These are phyloP conservation scores for Eulimnadia texana DNA, from an alignment of 1,140 invertebrate genomes.

Conservation along the genomic window DNA sequence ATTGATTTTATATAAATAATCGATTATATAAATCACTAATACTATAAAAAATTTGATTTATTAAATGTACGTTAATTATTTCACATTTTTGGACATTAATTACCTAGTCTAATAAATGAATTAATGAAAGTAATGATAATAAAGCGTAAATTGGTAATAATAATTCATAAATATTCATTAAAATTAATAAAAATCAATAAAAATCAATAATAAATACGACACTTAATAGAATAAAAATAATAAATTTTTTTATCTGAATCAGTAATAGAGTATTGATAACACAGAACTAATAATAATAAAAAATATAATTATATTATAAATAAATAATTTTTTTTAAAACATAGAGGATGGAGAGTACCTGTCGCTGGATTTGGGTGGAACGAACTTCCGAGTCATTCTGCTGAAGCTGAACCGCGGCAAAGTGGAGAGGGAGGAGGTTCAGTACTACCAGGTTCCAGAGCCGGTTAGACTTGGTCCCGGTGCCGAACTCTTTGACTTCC, in stretches of 20 bases:
- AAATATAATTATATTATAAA: too few relatives aligned
- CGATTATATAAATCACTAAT: constrained; percentile 5
- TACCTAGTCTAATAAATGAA: neutral
- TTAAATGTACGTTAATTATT: neutral
- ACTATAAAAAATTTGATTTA: neutral
- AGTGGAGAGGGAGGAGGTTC: constrained; percentile 32
- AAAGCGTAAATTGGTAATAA: too few relatives aligned
- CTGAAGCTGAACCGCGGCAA: constrained; percentile 40
- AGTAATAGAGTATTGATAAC: too few relatives aligned
- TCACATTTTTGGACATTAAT: neutral
- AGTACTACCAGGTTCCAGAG: constrained; percentile 40
- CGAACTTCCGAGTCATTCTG: constrained; percentile 60
- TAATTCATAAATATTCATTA: too few relatives aligned
- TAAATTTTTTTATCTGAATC: too few relatives aligned
- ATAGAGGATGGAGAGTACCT: constrained; percentile 55
- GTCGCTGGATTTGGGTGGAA: constrained; percentile 63
- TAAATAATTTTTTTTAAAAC: too few relatives aligned
- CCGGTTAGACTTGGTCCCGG: constrained; percentile 38
- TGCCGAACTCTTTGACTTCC: constrained; percentile 52
- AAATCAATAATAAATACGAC: too few relatives aligned
- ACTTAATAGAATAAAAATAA: too few relatives aligned
- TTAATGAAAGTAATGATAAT: too few relatives aligned
- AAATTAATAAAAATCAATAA: too few relatives aligned
- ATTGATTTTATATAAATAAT: neutral
- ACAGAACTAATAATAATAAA: too few relatives aligned